A percentile compares a stretch with the other conserved stretches of the same genome.
These are phyloP conservation scores for Coccyzus lansbergi DNA, from an alignment of 2,797 vertebrate genomes.

Conservation along the genomic window DNA sequence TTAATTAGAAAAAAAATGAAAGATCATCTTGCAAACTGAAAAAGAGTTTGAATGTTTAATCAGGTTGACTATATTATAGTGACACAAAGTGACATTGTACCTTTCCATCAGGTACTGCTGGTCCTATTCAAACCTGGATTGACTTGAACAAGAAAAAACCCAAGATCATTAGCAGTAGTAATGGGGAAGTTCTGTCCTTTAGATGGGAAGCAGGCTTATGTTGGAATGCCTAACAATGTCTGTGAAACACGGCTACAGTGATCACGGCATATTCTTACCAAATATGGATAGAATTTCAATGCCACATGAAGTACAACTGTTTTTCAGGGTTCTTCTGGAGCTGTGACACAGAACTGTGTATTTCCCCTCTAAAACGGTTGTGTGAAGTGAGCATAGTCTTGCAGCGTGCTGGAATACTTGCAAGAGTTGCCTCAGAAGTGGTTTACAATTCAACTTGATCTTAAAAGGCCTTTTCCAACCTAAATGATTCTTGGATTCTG, in stretches of 20 bases:
- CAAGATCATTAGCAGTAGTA: not conserved
- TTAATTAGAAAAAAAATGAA: not conserved
- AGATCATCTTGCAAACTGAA: not conserved
- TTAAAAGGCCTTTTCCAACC: too few species aligned
- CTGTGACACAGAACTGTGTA: not conserved
- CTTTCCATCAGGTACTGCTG: not conserved
- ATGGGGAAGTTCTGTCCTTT: not conserved
- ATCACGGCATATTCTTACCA: fast-evolving
- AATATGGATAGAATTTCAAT: not conserved
- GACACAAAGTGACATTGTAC: not conserved
- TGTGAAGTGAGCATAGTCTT: not conserved
- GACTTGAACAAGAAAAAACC: not conserved
- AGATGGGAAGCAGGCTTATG: not conserved
- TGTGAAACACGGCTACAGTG: not conserved
- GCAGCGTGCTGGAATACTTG: not conserved
- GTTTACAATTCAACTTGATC: too few species aligned
- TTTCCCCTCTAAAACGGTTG: not conserved
- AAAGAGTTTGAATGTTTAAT: not conserved
- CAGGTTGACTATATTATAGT: not conserved
- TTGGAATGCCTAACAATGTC: not conserved
- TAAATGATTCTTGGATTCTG: too few species aligned
- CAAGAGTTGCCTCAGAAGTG: not conserved
- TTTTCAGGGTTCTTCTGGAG: not conserved
- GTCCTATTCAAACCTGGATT: not conserved
- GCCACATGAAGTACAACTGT: not conserved